Base-by-base conservation (phyloP, 64 coral and sea anemone genomes). In the Montipora cactus region DNA sequence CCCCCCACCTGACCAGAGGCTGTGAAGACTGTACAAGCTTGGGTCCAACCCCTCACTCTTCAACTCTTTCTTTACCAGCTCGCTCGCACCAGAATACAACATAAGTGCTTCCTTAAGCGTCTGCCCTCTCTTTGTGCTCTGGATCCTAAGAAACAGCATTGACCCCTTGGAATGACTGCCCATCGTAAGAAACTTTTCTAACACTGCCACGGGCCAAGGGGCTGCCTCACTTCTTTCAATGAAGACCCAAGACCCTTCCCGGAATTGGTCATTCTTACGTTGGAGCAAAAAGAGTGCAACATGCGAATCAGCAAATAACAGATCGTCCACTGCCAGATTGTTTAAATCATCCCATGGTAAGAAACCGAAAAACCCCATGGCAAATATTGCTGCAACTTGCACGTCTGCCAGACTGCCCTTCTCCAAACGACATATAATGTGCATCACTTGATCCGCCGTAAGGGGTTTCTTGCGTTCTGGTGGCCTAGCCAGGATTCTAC, bases 191-290 rank as follows among this genome's bases (percentile, higher is more conserved):
- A 80, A 80, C 78, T 25, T 80, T 21, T 74, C 19, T 74, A 23
- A 74, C 70, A 74, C 70, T 23, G 70, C 70, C 23, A 74, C 70
- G 70, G n/a, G 70, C 1, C 70, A 74, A 23, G 70, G 70, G 67
- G 70, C n/a, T 23, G n/a, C 70, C 18, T 74, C 70, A 23, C 19
- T 74, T 74, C 75, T 79, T 89, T 0, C 75, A 53, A 1, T 74
- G 62, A 69, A 59, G 12, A 90, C 57, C 49, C 51, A 52, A 6
- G 76, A 79, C 16, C 93, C 93, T 23, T 55, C 80, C 19, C 14
- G 44, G 81, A 84, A 84, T 48, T 95, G 93, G 18, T 95, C 89
- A 67, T 95, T 95, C 82, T 91, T 95, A 4, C 81, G 6, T 69
- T 88, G 74, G 1, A 7, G 21, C 23, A 95, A 52, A 67, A 80